Percentiles rank a stretch among this genome's conserved stretches.
Evolutionary conservation across 2,888 invertebrate species (phyloP).

Genomic region (Mayetiola destructor): DNA sequence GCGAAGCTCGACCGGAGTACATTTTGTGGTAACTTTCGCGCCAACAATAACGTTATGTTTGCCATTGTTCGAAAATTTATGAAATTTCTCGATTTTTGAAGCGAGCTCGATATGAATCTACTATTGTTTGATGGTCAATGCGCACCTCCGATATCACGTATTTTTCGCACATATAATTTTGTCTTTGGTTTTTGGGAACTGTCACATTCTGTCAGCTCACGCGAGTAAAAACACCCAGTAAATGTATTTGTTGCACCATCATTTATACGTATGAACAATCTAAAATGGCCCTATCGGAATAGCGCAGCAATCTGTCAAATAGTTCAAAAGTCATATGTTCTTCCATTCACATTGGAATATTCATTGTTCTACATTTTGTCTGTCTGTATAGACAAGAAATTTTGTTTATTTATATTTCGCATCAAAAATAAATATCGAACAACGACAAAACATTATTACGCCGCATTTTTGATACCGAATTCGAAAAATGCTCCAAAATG

Average conservation of each 20-base stretch:
- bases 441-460: no score
- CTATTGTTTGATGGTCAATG: conserved; percentile 6
- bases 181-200: background rate
- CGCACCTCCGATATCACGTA: conserved; percentile 8
- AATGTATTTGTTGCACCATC: no score
- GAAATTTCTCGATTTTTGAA: background rate
- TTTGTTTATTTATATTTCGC: no score
- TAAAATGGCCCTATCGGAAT: conserved; percentile 2
- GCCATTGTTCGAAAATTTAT: background rate
- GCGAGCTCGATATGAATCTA: no score
- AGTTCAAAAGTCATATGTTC: background rate
- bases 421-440: no score
- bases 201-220: conserved; percentile 1
- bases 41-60: background rate
- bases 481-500: no score
- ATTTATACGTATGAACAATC: no score
- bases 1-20: background rate
- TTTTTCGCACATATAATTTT: background rate
- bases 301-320: background rate
- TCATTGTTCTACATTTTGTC: no score
- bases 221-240: background rate
- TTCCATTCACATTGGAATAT: no score
- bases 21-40: conserved; percentile 2
- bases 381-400: no score
- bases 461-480: no score